These are phyloP conservation scores for Thysanoteuthis rhombus DNA, from an alignment of 2,888 invertebrate genomes.

Conservation along the genomic window DNA sequence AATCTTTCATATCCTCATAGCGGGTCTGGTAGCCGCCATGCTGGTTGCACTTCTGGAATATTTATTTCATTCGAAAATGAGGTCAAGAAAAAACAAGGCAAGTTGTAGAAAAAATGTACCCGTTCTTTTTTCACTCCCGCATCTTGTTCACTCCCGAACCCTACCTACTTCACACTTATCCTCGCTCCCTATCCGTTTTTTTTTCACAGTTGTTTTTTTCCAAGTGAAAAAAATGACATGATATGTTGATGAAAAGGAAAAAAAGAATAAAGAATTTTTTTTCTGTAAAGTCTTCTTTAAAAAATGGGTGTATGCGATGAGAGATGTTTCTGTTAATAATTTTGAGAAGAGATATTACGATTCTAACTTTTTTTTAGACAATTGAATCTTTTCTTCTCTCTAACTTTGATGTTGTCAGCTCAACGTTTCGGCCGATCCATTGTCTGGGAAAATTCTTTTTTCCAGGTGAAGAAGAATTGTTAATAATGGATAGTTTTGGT, in stretches of 20 bases:
- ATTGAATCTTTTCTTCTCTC: no score
- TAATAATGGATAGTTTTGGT: no score
- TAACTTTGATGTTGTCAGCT: no score
- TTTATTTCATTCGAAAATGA: constrained; percentile 40
- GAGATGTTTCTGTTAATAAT: background rate
- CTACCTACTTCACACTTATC: background rate
- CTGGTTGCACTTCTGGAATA: constrained; percentile 43
- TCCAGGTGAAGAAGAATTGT: no score
- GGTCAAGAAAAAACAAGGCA: constrained; percentile 37
- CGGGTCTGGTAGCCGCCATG: constrained; percentile 43
- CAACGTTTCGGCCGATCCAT: no score
- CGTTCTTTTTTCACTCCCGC: background rate
- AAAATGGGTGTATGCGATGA: background rate
- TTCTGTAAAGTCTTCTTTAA: background rate
- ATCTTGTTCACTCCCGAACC: background rate
- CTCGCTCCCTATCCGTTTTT: background rate
- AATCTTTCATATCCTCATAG: constrained; percentile 46
- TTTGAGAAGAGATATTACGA: no score
- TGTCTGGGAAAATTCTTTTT: no score
- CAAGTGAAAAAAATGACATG: background rate
- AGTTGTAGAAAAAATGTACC: background rate
- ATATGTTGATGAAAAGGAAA: background rate
- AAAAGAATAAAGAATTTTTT: background rate
- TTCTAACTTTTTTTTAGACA: no score
- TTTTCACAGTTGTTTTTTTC: background rate